Base-by-base conservation (phyloP, 2,797 vertebrate genomes). In the Anas bahamensis region DNA sequence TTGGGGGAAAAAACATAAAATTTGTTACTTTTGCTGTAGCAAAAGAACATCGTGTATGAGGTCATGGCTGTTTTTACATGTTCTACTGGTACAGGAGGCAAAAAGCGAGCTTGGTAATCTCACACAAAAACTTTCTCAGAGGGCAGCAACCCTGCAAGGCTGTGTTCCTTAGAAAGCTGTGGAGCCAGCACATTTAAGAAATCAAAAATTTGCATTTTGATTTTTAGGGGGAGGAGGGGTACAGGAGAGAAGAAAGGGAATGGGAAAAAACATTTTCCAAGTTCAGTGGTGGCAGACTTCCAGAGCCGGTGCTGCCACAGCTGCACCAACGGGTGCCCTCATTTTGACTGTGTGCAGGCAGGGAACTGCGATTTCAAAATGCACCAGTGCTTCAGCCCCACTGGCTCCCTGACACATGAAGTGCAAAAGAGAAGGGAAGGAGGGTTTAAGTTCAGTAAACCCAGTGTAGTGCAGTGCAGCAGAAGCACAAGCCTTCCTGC, bases 401-500 rank as follows among this genome's bases (percentile, higher is more conserved):
- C 14, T 7, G 88, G 88, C 83, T 55, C 84, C 78, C 80, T 85
- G 90, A 68, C 65, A 60, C 85, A 14, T 6, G 31, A 11, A 83
- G 90, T 85, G 86, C 77, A 88, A 83, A 60, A 53, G 1, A 73
- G 46, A 86, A 92, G 60, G 94, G 81, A 52, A 77, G 83, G 79
- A 74, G 91, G 92, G 85, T 76, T 79, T 48, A 42, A 60, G 93
- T 90, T 60, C 66, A 81, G 93, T 22, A 95, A 80, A 7, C 93
- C 96, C 94, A 66, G 96, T 96, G 88, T 56, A 46, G 83, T 6
- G 95, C 94, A 95, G 96, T 92, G 97, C 97, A 90, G 97, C 93
- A 93, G 90, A 89, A 97, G 95, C 97, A 96, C 95, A 97, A 97
- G 96, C 97, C 87, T 92, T 97, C 96, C 95, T 95, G 97, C 97